Conservation (phyloP, 2,113 vertebrate genomes). For the Passer montanus region DNA sequence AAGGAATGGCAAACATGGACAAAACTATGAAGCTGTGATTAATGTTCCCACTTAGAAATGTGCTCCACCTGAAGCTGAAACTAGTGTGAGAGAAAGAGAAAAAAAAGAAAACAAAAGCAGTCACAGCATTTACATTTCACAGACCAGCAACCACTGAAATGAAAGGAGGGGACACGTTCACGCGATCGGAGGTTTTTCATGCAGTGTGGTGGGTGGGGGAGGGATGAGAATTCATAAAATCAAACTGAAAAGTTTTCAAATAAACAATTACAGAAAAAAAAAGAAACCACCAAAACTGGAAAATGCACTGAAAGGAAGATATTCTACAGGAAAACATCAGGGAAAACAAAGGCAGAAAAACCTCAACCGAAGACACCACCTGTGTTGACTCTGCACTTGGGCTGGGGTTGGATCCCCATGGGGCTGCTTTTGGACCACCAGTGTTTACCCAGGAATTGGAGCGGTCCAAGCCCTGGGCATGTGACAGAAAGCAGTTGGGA, state of each 20-base stretch:
- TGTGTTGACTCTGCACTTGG: slow-evolving; percentile 96
- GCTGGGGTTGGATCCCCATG: slow-evolving; percentile 98
- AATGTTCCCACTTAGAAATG: slow-evolving; percentile 56
- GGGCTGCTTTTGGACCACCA: slow-evolving; percentile 96
- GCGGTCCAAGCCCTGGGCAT: slow-evolving; percentile 97
- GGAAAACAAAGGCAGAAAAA: slow-evolving; percentile 71
- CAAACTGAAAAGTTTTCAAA: slow-evolving; percentile 56
- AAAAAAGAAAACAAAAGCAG: slow-evolving; percentile 42
- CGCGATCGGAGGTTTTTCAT: slow-evolving; percentile 56
- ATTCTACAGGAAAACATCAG: slow-evolving; percentile 69
- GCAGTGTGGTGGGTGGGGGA: slow-evolving; percentile 64
- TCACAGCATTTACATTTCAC: slow-evolving; percentile 57
- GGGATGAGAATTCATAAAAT: slow-evolving; percentile 32
- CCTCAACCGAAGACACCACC: slow-evolving; percentile 88
- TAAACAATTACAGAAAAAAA: not conserved
- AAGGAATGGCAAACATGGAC: slow-evolving; percentile 64
- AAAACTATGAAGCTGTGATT: slow-evolving; percentile 46
- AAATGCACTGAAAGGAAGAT: slow-evolving; percentile 56
- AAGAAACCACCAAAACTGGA: slow-evolving; percentile 62
- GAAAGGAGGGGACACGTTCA: slow-evolving; percentile 25
- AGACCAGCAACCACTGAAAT: slow-evolving; percentile 67
- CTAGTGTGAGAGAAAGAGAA: not conserved
- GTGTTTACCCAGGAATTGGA: slow-evolving; percentile 99
- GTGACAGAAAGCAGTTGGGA: slow-evolving; percentile 84
- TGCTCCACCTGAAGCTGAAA: slow-evolving; percentile 46